These are phyloP conservation scores for Heteromormyrus szaboi DNA, from an alignment of 2,797 vertebrate genomes.

Conservation along the genomic window DNA sequence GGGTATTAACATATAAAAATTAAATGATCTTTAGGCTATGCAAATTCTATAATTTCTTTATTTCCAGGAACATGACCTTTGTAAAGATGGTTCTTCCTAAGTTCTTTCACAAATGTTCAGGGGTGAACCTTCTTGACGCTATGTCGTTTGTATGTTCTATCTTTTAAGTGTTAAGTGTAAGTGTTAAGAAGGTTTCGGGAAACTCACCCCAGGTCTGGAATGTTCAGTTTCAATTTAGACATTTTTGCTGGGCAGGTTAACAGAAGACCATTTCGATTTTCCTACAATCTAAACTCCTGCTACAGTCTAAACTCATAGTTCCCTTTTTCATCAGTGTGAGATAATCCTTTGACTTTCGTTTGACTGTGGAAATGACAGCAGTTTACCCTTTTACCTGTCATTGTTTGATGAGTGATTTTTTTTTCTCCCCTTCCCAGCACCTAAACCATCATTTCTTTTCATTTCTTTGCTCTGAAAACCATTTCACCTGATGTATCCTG, in stretches of 20 bases:
- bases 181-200: background rate
- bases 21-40: background rate
- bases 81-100: background rate
- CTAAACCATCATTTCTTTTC: background rate
- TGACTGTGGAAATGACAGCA: background rate
- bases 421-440: background rate
- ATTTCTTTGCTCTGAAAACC: background rate
- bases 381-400: background rate
- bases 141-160: background rate
- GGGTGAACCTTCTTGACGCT: background rate
- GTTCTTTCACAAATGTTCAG: background rate
- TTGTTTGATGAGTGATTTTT: background rate
- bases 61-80: background rate
- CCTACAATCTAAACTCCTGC: background rate
- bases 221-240: background rate
- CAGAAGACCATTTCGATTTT: background rate
- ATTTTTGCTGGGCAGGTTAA: background rate
- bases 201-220: background rate
- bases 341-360: background rate
- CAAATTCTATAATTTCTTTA: background rate
- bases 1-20: background rate
- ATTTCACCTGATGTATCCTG: background rate
- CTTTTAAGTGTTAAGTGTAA: background rate
- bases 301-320: background rate
- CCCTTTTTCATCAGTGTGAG: background rate